A percentile compares a stretch with the other conserved stretches of the same genome.
These are phyloP conservation scores for Argya squamiceps DNA, from an alignment of 2,797 vertebrate species.

Conservation along the genomic window DNA sequence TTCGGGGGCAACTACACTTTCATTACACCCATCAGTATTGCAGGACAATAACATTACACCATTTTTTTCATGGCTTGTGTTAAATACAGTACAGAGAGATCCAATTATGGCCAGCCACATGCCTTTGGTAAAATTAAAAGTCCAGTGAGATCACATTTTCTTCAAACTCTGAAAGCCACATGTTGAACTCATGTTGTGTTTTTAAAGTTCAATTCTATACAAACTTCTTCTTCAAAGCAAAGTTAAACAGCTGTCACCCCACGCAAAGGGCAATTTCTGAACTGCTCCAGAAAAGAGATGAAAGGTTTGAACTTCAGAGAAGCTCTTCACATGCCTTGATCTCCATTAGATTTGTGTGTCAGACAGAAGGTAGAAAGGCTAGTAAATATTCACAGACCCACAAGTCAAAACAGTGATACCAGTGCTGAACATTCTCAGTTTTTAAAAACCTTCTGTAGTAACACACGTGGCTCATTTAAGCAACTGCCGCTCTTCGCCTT, in stretches of 20 bases:
- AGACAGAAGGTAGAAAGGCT: conserved; percentile 26
- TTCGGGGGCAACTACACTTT: conserved; percentile 41
- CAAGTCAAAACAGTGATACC: conserved; percentile 39
- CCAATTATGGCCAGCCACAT: conserved; percentile 49
- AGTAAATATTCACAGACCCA: conserved; percentile 52
- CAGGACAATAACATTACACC: conserved; percentile 40
- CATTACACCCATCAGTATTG: conserved; percentile 4
- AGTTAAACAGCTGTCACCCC: conserved; percentile 30
- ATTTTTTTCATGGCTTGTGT: conserved; percentile 49
- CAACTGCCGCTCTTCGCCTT: conserved; percentile 77
- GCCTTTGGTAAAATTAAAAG: conserved; percentile 65
- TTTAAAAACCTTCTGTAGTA: background rate
- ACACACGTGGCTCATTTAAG: conserved; percentile 63
- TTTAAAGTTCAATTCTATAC: conserved; percentile 39
- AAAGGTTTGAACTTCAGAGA: conserved; percentile 33
- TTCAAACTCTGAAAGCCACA: conserved; percentile 60
- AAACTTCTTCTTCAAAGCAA: conserved; percentile 45
- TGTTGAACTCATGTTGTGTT: conserved; percentile 45
- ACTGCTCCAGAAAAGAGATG: conserved; percentile 7
- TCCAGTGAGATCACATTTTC: conserved; percentile 56
- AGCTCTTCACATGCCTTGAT: background rate
- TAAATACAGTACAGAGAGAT: conserved; percentile 53
- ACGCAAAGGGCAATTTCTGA: background rate
- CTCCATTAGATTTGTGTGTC: background rate
- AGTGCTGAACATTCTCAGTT: conserved; percentile 54